phyloP scores from a whole-genome alignment of 2,797 vertebrate genomes.

The Chelon auratus region DNA sequence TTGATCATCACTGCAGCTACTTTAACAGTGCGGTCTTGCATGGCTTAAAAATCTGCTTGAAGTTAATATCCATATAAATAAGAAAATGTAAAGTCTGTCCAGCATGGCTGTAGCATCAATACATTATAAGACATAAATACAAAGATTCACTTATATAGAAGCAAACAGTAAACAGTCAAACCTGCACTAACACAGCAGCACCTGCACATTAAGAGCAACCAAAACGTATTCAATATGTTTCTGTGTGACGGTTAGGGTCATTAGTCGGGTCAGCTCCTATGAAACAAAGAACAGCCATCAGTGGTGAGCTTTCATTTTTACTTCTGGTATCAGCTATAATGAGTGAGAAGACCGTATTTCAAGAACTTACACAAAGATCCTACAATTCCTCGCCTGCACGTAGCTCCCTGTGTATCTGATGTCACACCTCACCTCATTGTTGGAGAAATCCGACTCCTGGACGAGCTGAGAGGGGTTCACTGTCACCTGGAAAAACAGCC shows the following conservation, averaged over 20 bases:
- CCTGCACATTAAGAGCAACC: constrained; percentile 23
- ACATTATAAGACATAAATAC: constrained; percentile 50
- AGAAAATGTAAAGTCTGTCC: constrained; percentile 12
- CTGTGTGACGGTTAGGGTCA: constrained; percentile 3
- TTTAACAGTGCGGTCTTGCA: constrained; percentile 2
- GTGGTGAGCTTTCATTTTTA: neutral
- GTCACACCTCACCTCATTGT: constrained; percentile 87
- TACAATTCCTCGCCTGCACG: constrained; percentile 85
- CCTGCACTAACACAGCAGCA: constrained; percentile 8
- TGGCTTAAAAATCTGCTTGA: constrained; percentile 26
- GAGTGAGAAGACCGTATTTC: neutral
- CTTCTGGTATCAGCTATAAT: neutral
- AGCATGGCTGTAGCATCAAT: constrained; percentile 1
- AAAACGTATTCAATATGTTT: constrained; percentile 1
- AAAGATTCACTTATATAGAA: constrained; percentile 15
- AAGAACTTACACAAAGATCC: constrained; percentile 79
- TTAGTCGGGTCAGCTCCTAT: constrained; percentile 70
- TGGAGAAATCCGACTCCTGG: constrained; percentile 86
- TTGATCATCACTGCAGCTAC: neutral
- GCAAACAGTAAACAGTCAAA: constrained; percentile 34
- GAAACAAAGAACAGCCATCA: constrained; percentile 36
- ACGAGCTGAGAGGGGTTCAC: constrained; percentile 87
- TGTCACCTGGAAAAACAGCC: constrained; percentile 77
- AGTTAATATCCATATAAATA: constrained; percentile 22
- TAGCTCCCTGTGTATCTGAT: constrained; percentile 84